phyloP scores from a whole-genome alignment of 23 tunicate genomes.

The Phallusia fumigata region DNA sequence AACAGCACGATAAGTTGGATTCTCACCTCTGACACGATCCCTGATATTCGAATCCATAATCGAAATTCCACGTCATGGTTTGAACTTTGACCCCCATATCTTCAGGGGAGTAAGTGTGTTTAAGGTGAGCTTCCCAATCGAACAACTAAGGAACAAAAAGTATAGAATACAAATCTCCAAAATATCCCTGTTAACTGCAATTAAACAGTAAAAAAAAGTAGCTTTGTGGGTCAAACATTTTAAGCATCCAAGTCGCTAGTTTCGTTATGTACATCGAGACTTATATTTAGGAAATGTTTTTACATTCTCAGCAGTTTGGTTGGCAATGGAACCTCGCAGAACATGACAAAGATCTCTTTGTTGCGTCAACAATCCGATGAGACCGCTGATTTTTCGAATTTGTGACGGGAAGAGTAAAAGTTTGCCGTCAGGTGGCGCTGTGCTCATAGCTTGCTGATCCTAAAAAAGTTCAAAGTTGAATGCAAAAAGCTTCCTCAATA shows the following conservation, averaged over 20 bases:
- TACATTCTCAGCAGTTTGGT: background rate
- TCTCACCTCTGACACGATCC: constrained; percentile 77
- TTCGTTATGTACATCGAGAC: too few relatives aligned
- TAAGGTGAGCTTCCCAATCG: constrained; percentile 59
- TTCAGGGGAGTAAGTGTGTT: constrained; percentile 61
- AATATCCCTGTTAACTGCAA: background rate
- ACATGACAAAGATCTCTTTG: constrained; percentile 63
- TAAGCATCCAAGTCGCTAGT: too few relatives aligned
- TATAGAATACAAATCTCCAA: background rate
- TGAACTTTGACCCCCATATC: constrained; percentile 73
- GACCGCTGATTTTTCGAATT: constrained; percentile 64
- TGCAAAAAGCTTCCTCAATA: too few relatives aligned
- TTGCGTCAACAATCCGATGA: constrained; percentile 66
- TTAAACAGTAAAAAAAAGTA: too few relatives aligned
- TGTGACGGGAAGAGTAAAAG: constrained; percentile 77
- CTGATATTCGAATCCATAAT: constrained; percentile 95
- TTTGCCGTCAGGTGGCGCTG: constrained; percentile 40
- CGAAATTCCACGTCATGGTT: constrained; percentile 55
- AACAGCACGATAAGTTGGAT: background rate
- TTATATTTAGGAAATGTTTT: background rate
- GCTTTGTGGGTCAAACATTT: too few relatives aligned
- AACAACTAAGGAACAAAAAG: constrained; percentile 45
- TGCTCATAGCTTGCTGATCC: background rate
- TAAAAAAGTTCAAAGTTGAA: background rate
- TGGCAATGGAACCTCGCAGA: constrained; percentile 27